Percentiles rank a stretch among this genome's conserved stretches.
Conservation (phyloP, 2,113 vertebrate species). For the Eudyptes chrysolophus region DNA sequence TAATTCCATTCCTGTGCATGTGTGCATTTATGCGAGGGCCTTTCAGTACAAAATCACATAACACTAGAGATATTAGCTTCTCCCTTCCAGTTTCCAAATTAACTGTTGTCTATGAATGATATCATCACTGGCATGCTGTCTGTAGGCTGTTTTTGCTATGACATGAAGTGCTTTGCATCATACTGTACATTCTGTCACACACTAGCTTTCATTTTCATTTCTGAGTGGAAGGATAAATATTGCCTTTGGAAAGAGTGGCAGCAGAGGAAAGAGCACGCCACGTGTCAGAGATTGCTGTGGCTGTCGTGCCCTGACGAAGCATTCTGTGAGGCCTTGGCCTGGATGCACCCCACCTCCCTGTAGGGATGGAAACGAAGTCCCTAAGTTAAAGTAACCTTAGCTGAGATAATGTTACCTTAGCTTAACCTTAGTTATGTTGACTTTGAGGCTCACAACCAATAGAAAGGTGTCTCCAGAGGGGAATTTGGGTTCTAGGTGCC, state of each 20-base stretch:
- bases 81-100: conserved; percentile 41
- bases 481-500: not conserved
- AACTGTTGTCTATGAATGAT: conserved; percentile 37
- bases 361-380: not conserved
- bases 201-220: conserved; percentile 69
- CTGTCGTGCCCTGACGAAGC: not conserved
- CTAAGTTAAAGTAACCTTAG: not conserved
- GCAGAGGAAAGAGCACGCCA: not conserved
- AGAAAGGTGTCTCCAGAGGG: not conserved
- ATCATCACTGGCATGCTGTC: conserved; percentile 38
- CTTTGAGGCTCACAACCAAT: not conserved
- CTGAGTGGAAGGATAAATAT: conserved; percentile 64
- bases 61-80: conserved; percentile 52
- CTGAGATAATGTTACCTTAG: not conserved
- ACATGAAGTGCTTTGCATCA: conserved; percentile 48
- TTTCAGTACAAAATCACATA: conserved; percentile 37
- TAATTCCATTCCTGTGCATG: not conserved
- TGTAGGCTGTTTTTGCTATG: conserved; percentile 17
- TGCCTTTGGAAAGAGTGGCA: conserved; percentile 34
- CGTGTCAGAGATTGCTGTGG: not conserved
- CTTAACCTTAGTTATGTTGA: not conserved
- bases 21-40: not conserved
- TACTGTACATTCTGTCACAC: conserved; percentile 21
- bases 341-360: no score
- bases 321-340: accelerated